phyloP scores from a whole-genome alignment of 1,140 invertebrate genomes.

The Megalonaias nervosa region DNA sequence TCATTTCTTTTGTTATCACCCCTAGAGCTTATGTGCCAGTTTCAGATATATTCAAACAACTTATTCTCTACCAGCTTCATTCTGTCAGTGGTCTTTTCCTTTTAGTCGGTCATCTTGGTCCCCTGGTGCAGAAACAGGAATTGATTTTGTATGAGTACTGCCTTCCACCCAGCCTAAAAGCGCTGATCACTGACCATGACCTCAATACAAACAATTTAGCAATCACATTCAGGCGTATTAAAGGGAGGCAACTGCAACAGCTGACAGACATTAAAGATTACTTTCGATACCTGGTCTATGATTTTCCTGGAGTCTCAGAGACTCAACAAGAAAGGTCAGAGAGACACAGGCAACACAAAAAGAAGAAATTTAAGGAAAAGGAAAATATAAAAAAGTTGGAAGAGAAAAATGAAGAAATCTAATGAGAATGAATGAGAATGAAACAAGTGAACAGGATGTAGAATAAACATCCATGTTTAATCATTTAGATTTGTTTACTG shows the following conservation, averaged over 20 bases:
- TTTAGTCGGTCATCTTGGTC: conserved; percentile 41
- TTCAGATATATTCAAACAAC: conserved; percentile 28
- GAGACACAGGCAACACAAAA: conserved; percentile 10
- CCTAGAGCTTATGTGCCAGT: conserved; percentile 12
- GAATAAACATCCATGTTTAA: no score
- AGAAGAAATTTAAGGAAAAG: no score
- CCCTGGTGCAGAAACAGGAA: conserved; percentile 40
- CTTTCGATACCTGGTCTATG: conserved; percentile 24
- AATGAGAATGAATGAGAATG: no score
- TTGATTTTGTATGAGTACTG: conserved; percentile 40
- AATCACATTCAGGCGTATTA: conserved; percentile 11
- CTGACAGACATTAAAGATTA: conserved; percentile 22
- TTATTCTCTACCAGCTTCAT: conserved; percentile 21
- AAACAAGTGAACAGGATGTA: no score
- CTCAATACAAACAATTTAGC: conserved; percentile 18
- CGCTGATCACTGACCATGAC: background rate
- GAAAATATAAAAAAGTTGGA: no score
- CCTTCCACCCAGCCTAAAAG: conserved; percentile 4
- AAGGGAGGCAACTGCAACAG: conserved; percentile 18
- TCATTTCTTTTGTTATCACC: conserved; percentile 6
- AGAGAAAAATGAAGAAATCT: no score
- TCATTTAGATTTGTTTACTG: no score
- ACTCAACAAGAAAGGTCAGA: conserved; percentile 17
- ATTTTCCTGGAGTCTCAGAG: conserved; percentile 27
- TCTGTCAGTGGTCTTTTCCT: conserved; percentile 22